These are phyloP conservation scores for Polydrusus cervinus DNA, from an alignment of 2,888 invertebrate genomes.

Conservation along the genomic window DNA sequence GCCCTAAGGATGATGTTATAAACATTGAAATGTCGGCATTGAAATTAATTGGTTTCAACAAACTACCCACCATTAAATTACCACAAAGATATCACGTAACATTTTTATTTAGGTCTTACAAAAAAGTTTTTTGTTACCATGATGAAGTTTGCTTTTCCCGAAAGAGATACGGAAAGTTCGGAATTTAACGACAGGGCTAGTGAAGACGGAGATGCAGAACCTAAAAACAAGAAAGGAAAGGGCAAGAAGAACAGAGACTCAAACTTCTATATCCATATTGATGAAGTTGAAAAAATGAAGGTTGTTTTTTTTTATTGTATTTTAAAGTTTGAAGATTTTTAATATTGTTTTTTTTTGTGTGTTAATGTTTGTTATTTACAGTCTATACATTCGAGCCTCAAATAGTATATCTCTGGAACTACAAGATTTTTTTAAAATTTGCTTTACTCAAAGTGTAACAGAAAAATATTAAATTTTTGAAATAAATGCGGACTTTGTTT, in stretches of 20 bases:
- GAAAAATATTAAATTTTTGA: too few species aligned
- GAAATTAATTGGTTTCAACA: too few species aligned
- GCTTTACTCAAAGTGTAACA: too few species aligned
- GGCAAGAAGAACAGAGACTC: constrained; percentile 81
- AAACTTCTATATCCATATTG: constrained; percentile 92
- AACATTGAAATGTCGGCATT: too few species aligned
- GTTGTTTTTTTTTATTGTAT: constrained; percentile 66
- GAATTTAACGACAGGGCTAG: constrained; percentile 77
- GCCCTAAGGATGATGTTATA: too few species aligned
- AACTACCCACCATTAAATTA: too few species aligned
- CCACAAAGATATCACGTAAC: too few species aligned
- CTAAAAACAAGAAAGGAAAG: constrained; percentile 71
- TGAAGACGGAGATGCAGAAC: constrained; percentile 75
- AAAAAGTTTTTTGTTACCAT: constrained; percentile 98
- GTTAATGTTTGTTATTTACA: too few species aligned
- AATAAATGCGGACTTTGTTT: constrained; percentile 2
- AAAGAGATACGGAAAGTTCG: constrained; percentile 89
- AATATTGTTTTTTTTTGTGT: too few species aligned
- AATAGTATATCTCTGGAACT: too few species aligned
- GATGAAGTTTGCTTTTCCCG: constrained; percentile 98
- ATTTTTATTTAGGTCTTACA: constrained; percentile 85
- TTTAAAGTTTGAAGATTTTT: background rate
- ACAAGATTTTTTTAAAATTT: background rate
- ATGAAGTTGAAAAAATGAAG: constrained; percentile 99
- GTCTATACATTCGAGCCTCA: too few species aligned